Conservation (phyloP, 2,797 vertebrate species). For the Eutrigla gurnardus region DNA sequence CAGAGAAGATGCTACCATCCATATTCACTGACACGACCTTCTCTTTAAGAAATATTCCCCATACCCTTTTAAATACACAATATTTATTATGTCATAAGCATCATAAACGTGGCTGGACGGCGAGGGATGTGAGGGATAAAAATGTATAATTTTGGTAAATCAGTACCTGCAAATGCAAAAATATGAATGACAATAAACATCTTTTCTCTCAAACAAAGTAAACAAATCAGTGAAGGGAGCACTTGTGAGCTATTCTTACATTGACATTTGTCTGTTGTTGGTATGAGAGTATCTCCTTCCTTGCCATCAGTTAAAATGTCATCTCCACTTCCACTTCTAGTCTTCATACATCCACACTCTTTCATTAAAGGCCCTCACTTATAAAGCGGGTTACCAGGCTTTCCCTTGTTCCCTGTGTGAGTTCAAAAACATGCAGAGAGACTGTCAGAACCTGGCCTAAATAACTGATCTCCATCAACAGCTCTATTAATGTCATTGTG, state of each 20-base stretch:
- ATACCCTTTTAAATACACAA: not conserved
- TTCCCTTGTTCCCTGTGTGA: conserved; percentile 28
- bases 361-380: conserved; percentile 5
- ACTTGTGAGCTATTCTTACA: too few species aligned
- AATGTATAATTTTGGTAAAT: not conserved
- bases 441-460: conserved; percentile 27
- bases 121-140: not conserved
- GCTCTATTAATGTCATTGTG: conserved; percentile 38
- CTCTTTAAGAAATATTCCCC: not conserved
- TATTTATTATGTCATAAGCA: too few species aligned
- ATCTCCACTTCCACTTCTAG: not conserved
- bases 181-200: not conserved
- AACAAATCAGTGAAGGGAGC: not conserved
- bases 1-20: not conserved
- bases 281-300: not conserved
- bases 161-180: not conserved
- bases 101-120: too few species aligned
- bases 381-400: conserved; percentile 11
- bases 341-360: conserved; percentile 15
- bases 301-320: not conserved
- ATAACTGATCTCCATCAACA: conserved; percentile 41
- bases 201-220: not conserved
- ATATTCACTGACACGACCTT: not conserved
- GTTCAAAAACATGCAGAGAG: conserved; percentile 34
- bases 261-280: not conserved